A percentile compares a stretch with the other conserved stretches of the same genome.
Evolutionary conservation across 2,797 vertebrate genomes (phyloP).

Genomic region (Peromyscus nudipes): DNA sequence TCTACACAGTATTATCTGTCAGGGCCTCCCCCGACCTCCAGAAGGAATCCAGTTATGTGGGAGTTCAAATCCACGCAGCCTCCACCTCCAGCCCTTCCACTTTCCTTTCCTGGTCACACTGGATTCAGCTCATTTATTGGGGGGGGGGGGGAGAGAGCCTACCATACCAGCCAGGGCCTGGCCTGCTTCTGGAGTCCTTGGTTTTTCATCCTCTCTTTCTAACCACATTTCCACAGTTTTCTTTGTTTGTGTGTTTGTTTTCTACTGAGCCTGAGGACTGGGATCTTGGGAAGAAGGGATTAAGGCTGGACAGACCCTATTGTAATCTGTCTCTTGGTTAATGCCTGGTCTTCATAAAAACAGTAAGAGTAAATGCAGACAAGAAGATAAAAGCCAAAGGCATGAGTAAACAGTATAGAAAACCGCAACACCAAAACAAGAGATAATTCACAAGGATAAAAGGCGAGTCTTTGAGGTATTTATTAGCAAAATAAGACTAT

Average conservation of each 20-base stretch:
- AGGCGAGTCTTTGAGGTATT: not conserved
- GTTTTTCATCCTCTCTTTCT: slow-evolving; percentile 71
- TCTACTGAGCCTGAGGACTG: slow-evolving; percentile 35
- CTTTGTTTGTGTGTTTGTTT: not conserved
- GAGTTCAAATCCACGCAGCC: slow-evolving; percentile 61
- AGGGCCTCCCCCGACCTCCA: slow-evolving; percentile 1
- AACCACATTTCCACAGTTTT: slow-evolving; percentile 14
- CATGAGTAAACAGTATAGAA: not conserved
- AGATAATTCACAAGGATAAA: not conserved
- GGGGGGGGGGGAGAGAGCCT: slow-evolving; percentile 51
- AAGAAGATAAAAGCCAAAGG: slow-evolving; percentile 21
- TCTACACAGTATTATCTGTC: slow-evolving; percentile 37
- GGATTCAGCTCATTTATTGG: slow-evolving; percentile 72
- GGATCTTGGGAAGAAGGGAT: slow-evolving; percentile 17
- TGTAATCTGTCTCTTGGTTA: not conserved
- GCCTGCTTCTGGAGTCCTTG: slow-evolving; percentile 38
- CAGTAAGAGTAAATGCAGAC: slow-evolving; percentile 4
- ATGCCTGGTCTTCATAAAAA: slow-evolving; percentile 50
- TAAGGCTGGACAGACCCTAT: not conserved
- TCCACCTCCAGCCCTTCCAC: slow-evolving; percentile 56
- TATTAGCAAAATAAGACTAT: not conserved
- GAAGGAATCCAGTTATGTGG: slow-evolving; percentile 65
- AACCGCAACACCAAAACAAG: not conserved
- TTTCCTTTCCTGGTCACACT: slow-evolving; percentile 68
- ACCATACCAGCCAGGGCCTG: slow-evolving; percentile 52